Conservation (phyloP, 2,797 vertebrate species). For the Anniella stebbinsi region DNA sequence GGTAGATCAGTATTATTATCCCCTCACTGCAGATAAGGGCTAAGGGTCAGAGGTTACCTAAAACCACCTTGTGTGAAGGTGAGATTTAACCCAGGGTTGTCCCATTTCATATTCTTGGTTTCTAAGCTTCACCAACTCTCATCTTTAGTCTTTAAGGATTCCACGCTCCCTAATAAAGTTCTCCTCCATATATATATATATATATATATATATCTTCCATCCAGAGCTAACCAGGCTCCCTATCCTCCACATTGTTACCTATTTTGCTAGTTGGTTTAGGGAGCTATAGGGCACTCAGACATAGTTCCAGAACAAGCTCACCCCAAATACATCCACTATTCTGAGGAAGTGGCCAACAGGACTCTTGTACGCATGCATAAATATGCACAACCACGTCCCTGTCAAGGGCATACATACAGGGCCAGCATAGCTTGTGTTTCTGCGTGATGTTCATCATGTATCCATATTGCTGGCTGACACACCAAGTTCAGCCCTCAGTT, state of each 20-base stretch:
- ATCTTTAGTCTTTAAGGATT: neutral
- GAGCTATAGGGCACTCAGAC: too few relatives aligned
- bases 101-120: neutral
- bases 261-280: too few relatives aligned
- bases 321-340: neutral
- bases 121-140: neutral
- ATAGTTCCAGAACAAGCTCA: neutral
- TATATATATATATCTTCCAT: neutral
- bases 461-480: neutral
- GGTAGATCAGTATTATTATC: neutral
- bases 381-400: neutral
- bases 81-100: neutral
- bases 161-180: neutral
- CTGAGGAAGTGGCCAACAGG: neutral
- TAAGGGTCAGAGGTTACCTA: too few relatives aligned
- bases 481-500: neutral
- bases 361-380: neutral
- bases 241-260: too few relatives aligned
- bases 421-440: neutral
- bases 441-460: neutral
- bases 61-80: too few relatives aligned
- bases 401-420: neutral
- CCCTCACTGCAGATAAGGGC: neutral
- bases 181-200: neutral
- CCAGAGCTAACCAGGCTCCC: neutral